A percentile compares a stretch with the other conserved stretches of the same genome.
These are phyloP conservation scores for Typhlichthys eigenmanni DNA, from an alignment of 2,797 vertebrate genomes.

Conservation along the genomic window DNA sequence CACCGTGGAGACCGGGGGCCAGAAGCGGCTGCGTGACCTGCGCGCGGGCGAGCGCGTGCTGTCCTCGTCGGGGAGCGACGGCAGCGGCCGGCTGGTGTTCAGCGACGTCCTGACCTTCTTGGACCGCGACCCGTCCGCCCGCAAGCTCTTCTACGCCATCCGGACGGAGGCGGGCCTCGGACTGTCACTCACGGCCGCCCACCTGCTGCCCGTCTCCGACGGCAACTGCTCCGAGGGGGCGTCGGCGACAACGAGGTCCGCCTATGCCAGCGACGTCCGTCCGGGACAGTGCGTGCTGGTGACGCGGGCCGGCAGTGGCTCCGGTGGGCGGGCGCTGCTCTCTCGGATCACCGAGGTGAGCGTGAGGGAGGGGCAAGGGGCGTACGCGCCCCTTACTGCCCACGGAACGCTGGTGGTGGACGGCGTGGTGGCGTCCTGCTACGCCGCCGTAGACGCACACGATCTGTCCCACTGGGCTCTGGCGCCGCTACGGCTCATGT, in stretches of 20 bases:
- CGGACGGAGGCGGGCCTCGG: slow-evolving; percentile 77
- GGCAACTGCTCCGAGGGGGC: slow-evolving; percentile 80
- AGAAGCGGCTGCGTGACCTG: slow-evolving; percentile 78
- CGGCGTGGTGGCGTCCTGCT: slow-evolving; percentile 87
- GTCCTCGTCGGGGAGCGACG: slow-evolving; percentile 70
- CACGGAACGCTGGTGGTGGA: slow-evolving; percentile 90
- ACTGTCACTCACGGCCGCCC: slow-evolving; percentile 86
- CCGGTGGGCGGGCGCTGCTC: slow-evolving; percentile 56
- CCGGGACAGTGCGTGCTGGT: slow-evolving; percentile 87
- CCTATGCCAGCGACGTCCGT: slow-evolving; percentile 81
- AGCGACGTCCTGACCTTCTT: slow-evolving; percentile 90
- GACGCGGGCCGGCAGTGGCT: not conserved
- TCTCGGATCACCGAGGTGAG: slow-evolving; percentile 75
- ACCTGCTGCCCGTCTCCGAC: slow-evolving; percentile 84
- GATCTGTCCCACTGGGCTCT: slow-evolving; percentile 88
- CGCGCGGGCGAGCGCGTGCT: slow-evolving; percentile 84
- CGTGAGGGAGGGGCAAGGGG: slow-evolving; percentile 69
- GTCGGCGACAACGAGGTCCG: slow-evolving; percentile 65
- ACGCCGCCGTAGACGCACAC: slow-evolving; percentile 85
- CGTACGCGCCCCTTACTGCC: slow-evolving; percentile 86
- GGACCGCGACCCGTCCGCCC: slow-evolving; percentile 77
- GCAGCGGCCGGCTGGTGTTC: slow-evolving; percentile 77
- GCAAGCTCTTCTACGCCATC: slow-evolving; percentile 82
- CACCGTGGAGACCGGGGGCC: slow-evolving; percentile 77
- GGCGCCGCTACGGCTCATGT: slow-evolving; percentile 83